phyloP scores from a whole-genome alignment of 2,113 vertebrate genomes.

The Willisornis vidua region DNA sequence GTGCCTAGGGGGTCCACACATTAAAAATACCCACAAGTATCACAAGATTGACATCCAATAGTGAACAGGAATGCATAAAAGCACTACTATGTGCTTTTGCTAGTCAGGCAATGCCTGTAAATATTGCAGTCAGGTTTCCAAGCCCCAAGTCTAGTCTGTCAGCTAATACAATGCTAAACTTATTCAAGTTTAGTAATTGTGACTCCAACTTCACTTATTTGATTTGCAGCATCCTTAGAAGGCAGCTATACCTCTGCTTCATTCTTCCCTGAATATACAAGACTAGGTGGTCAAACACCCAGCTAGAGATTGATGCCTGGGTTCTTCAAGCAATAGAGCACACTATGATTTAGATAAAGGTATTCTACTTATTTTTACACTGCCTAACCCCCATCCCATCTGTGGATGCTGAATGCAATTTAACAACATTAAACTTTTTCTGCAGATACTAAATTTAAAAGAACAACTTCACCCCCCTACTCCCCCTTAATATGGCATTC shows the following conservation, averaged over 20 bases:
- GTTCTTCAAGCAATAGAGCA: background rate
- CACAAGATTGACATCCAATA: background rate
- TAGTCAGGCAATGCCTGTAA: background rate
- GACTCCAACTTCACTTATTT: background rate
- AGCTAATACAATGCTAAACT: background rate
- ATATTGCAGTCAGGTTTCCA: background rate
- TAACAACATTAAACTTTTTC: background rate
- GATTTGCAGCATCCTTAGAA: background rate
- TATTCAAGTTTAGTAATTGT: background rate
- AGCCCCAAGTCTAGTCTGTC: background rate
- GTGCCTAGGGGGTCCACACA: background rate
- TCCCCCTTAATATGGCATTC: background rate
- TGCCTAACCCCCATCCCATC: background rate
- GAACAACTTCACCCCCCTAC: background rate
- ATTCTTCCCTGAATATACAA: background rate
- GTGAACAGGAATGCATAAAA: background rate
- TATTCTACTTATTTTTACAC: background rate
- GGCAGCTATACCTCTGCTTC: background rate
- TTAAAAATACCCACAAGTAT: background rate
- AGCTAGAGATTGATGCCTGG: background rate
- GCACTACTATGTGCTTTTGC: background rate
- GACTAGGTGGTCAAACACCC: background rate
- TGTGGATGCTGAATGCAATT: background rate
- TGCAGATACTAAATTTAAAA: background rate
- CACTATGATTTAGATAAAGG: background rate